Percentiles rank a stretch among this genome's conserved stretches.
These are phyloP conservation scores for Channa argus DNA, from an alignment of 2,113 vertebrate genomes.

Conservation along the genomic window DNA sequence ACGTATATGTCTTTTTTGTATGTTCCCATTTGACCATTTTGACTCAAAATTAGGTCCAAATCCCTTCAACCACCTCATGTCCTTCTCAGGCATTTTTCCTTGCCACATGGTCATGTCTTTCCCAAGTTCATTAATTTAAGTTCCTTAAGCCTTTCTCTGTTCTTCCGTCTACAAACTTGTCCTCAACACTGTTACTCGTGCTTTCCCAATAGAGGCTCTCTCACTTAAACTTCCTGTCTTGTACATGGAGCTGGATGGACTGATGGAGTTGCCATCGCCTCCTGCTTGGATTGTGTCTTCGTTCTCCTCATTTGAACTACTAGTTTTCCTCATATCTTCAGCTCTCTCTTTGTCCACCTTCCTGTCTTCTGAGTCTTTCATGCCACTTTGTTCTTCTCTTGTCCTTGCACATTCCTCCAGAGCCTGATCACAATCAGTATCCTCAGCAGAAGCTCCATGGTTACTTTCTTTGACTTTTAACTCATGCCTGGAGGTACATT, in stretches of 20 bases:
- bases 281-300: conserved; percentile 23
- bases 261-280: conserved; percentile 14
- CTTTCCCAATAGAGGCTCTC: conserved; percentile 70
- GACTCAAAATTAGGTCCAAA: conserved; percentile 28
- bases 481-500: conserved; percentile 27
- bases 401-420: conserved; percentile 5
- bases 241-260: conserved; percentile 34
- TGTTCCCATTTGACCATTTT: conserved; percentile 52
- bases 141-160: conserved; percentile 17
- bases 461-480: conserved; percentile 25
- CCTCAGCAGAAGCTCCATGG: conserved; percentile 1
- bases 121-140: conserved; percentile 31
- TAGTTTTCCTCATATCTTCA: conserved; percentile 18
- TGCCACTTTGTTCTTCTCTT: conserved; percentile 9
- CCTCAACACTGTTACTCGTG: conserved; percentile 76
- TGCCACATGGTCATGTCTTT: too few relatives aligned
- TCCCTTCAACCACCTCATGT: conserved; percentile 11
- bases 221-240: conserved; percentile 23
- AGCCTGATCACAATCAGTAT: not conserved
- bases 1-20: not conserved
- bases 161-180: conserved; percentile 77
- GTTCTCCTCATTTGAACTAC: conserved; percentile 38
- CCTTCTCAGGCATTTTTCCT: conserved; percentile 9
- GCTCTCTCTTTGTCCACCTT: conserved; percentile 39
- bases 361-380: conserved; percentile 20